Evolutionary conservation across 2,888 invertebrate genomes (phyloP).

Genomic region (Calameuta pallipes): DNA sequence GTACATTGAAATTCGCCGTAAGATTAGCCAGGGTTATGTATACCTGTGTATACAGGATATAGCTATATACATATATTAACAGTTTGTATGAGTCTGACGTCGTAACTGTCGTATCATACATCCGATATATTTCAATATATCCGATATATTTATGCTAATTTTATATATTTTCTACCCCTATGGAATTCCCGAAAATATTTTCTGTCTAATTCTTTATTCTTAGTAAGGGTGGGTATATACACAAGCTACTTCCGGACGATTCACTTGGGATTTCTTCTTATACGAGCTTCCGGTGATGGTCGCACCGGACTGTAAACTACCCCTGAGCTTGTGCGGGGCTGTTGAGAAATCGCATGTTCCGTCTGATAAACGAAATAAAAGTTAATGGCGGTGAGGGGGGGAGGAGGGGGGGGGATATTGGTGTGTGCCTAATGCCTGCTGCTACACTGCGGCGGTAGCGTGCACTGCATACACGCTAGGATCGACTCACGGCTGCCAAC

Average conservation of each 20-base stretch:
- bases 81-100: not conserved
- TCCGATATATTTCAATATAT: not conserved
- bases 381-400: slow-evolving; percentile 32
- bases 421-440: slow-evolving; percentile 48
- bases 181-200: not conserved
- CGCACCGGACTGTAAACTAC: not conserved
- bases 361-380: slow-evolving; percentile 61
- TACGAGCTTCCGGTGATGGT: not conserved
- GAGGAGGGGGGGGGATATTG: slow-evolving; percentile 29
- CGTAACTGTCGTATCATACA: not conserved
- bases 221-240: not conserved
- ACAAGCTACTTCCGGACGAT: not conserved
- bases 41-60: not conserved
- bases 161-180: not conserved
- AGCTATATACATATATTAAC: not conserved
- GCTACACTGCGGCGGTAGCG: slow-evolving; percentile 35
- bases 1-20: not conserved
- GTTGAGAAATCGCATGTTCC: slow-evolving; percentile 58
- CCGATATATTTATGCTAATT: not conserved
- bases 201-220: not conserved
- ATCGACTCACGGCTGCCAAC: slow-evolving; percentile 34
- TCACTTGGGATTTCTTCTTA: not conserved
- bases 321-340: not conserved
- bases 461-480: slow-evolving; percentile 36
- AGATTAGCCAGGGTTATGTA: not conserved